Evolutionary conservation across 1,140 invertebrate genomes (phyloP).

Genomic region (Octopus sinensis): DNA sequence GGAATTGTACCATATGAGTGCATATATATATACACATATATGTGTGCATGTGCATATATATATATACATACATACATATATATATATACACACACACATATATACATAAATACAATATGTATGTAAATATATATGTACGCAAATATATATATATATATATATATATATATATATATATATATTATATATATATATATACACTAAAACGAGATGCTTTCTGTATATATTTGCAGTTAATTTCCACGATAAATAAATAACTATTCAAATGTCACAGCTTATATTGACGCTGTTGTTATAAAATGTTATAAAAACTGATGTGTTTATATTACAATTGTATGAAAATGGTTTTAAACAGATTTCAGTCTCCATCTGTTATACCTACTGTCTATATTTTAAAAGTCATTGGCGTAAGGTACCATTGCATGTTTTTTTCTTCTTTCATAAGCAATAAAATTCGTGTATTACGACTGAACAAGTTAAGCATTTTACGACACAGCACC

Average conservation of each 20-base stretch:
- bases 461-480: constrained; percentile 54
- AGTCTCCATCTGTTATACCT: background rate
- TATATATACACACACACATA: background rate
- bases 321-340: background rate
- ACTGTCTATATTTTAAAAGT: background rate
- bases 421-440: constrained; percentile 23
- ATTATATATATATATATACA: background rate
- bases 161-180: constrained; percentile 5
- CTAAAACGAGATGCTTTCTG: background rate
- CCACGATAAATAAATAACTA: background rate
- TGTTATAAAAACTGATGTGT: background rate
- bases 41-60: background rate
- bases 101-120: background rate
- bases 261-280: background rate
- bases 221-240: background rate
- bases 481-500: constrained; percentile 61
- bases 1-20: background rate
- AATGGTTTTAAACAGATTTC: too few species aligned
- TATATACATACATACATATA: background rate
- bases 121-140: background rate
- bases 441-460: constrained; percentile 52
- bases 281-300: background rate
- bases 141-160: background rate
- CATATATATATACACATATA: background rate
- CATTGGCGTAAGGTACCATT: background rate